Evolutionary conservation across 92 coral and sea anemone genomes (phyloP).

Genomic region (Diadumene lineata): DNA sequence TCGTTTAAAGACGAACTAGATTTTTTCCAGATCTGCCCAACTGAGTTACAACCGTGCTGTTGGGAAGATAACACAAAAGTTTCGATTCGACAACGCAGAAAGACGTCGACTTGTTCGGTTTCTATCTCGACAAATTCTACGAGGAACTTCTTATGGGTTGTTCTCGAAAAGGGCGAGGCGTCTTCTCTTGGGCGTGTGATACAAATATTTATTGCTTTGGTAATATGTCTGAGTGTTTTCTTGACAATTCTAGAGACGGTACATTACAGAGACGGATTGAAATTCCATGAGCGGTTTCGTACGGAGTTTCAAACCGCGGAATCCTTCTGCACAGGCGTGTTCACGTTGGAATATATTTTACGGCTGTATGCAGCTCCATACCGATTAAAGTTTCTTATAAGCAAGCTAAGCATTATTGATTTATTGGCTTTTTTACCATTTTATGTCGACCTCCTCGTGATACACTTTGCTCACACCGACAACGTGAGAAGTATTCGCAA

Average conservation of each 20-base stretch:
- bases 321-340: conserved; percentile 66
- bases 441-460: conserved; percentile 58
- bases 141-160: conserved; percentile 59
- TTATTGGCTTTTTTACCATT: conserved; percentile 78
- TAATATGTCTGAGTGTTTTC: conserved; percentile 71
- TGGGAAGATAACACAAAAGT: conserved; percentile 63
- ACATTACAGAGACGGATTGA: conserved; percentile 21
- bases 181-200: conserved; percentile 39
- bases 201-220: conserved; percentile 67
- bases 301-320: conserved; percentile 56
- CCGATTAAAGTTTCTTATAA: conserved; percentile 45
- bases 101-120: not conserved
- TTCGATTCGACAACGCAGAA: conserved; percentile 10
- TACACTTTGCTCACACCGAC: conserved; percentile 34
- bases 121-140: not conserved
- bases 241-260: conserved; percentile 70
- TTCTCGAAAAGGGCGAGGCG: conserved; percentile 65
- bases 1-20: conserved; percentile 82
- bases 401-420: conserved; percentile 79
- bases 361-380: conserved; percentile 74
- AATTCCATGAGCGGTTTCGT: conserved; percentile 60
- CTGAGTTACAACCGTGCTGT: conserved; percentile 75
- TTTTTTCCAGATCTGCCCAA: conserved; percentile 75
- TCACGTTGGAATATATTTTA: conserved; percentile 76
- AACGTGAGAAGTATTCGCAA: conserved; percentile 51